A percentile compares a stretch with the other conserved stretches of the same genome.
phyloP scores from a whole-genome alignment of 2,113 vertebrate species.

The Dasyurus viverrinus region DNA sequence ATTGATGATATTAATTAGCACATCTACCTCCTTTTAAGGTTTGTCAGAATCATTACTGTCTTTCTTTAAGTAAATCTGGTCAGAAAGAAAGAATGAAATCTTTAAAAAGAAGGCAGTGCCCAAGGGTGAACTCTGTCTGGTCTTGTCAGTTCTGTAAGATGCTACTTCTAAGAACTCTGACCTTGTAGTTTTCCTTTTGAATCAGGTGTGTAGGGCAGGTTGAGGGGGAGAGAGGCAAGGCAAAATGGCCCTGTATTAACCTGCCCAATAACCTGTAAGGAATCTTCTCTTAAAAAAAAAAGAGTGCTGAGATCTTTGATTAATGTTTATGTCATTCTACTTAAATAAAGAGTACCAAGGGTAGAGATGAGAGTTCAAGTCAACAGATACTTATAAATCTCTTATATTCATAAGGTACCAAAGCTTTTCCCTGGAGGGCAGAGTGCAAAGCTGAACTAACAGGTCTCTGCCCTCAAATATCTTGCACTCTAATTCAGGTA shows the following conservation, averaged over 20 bases:
- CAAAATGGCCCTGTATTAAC: not conserved
- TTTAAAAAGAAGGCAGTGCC: not conserved
- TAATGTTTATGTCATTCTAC: not conserved
- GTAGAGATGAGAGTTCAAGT: not conserved
- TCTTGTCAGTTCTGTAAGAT: not conserved
- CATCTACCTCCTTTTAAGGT: not conserved
- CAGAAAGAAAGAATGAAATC: not conserved
- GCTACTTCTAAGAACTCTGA: not conserved
- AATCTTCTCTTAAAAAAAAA: not conserved
- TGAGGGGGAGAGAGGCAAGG: not conserved
- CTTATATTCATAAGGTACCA: not conserved
- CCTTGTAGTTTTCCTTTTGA: not conserved
- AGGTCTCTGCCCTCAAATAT: not conserved
- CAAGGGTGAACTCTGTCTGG: not conserved
- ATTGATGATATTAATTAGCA: fast-evolving
- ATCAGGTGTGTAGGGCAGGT: not conserved
- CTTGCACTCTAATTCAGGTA: not conserved
- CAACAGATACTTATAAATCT: not conserved
- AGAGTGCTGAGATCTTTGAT: not conserved
- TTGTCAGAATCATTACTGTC: not conserved
- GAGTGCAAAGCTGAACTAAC: not conserved
- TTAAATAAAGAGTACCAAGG: not conserved
- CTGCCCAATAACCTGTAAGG: not conserved
- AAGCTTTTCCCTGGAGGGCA: not conserved
- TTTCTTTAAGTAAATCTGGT: not conserved